Conservation (phyloP, 2,888 invertebrate genomes). For the Watsonalla cultraria region DNA sequence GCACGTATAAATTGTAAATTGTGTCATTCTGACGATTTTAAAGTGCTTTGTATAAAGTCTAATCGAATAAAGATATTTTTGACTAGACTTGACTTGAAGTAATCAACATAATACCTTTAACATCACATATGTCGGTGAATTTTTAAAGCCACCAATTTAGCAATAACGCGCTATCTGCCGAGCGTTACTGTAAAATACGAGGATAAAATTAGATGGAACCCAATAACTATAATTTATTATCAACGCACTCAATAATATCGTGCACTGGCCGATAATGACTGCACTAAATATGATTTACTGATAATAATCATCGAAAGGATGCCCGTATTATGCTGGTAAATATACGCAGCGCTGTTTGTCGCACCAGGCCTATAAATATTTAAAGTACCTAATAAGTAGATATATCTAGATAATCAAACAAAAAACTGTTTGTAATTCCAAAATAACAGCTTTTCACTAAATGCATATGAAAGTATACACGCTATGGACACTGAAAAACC, state of each 20-base stretch:
- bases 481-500: no score
- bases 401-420: not conserved
- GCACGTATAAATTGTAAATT: no score
- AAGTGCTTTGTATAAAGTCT: no score
- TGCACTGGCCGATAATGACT: conserved; percentile 51
- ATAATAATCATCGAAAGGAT: conserved; percentile 26
- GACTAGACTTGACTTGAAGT: not conserved
- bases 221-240: conserved; percentile 48
- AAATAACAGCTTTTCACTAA: no score
- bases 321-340: conserved; percentile 17
- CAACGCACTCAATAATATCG: conserved; percentile 46
- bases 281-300: conserved; percentile 42
- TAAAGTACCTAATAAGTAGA: not conserved
- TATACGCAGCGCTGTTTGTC: not conserved
- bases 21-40: no score
- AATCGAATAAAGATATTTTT: no score
- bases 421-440: not conserved
- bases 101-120: not conserved
- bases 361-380: not conserved
- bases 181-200: conserved; percentile 28
- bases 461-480: no score
- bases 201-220: conserved; percentile 46
- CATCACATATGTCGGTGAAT: not conserved
- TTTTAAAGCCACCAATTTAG: not conserved
- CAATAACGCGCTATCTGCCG: not conserved